A percentile compares a stretch with the other conserved stretches of the same genome.
Conservation (phyloP, 2,113 vertebrate genomes). For the Acanthisitta chloris region DNA sequence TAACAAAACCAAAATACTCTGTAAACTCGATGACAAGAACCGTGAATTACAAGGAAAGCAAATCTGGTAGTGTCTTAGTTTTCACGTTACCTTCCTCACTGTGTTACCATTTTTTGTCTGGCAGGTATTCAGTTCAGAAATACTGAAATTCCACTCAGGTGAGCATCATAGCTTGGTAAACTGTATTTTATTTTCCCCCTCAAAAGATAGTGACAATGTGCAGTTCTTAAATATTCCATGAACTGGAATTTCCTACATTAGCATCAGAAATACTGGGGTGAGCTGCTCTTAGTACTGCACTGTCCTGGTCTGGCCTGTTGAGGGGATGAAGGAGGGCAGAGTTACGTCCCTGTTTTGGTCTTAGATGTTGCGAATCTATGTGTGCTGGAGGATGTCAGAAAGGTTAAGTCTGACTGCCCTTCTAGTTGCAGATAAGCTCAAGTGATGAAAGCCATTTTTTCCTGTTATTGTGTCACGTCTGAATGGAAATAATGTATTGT, state of each 20-base stretch:
- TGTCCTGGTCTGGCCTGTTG: not conserved
- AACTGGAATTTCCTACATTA: not conserved
- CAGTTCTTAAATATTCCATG: not conserved
- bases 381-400: not conserved
- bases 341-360: not conserved
- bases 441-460: constrained; percentile 2
- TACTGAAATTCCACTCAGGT: not conserved
- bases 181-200: not conserved
- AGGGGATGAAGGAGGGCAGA: not conserved
- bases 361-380: not conserved
- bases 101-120: not conserved
- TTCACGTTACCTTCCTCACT: not conserved
- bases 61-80: not conserved
- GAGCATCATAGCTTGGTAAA: not conserved
- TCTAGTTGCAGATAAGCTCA: not conserved
- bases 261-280: not conserved
- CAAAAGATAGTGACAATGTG: not conserved
- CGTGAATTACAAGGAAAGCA: not conserved
- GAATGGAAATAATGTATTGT: not conserved
- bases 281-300: not conserved
- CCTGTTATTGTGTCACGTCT: not conserved
- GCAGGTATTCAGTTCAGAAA: not conserved
- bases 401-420: not conserved
- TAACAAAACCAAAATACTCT: not conserved
- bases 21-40: not conserved